phyloP scores from a whole-genome alignment of 2,888 invertebrate genomes.

The Erynnis tages region DNA sequence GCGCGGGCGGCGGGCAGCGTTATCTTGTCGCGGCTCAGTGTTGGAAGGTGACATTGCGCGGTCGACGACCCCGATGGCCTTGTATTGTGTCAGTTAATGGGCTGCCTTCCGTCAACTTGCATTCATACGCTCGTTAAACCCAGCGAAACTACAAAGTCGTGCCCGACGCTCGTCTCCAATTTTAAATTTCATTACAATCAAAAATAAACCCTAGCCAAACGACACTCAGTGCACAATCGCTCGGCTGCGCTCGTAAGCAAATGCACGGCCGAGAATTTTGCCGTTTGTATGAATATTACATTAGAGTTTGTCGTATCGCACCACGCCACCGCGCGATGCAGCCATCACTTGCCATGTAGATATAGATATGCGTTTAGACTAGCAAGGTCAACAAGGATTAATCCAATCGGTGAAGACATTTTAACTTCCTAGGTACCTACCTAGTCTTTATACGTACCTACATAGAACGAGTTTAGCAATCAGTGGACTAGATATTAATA shows the following conservation, averaged over 20 bases:
- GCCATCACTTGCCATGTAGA: not conserved
- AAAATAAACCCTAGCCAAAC: not conserved
- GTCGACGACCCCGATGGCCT: constrained; percentile 57
- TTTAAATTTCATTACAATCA: not conserved
- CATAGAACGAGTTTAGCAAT: no score
- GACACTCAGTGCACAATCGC: not conserved
- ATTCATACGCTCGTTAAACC: constrained; percentile 10
- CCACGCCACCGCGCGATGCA: not conserved
- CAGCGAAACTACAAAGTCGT: constrained; percentile 11
- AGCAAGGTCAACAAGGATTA: constrained; percentile 12
- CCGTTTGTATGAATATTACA: constrained; percentile 6
- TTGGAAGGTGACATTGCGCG: constrained; percentile 72
- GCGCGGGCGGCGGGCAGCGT: constrained; percentile 40
- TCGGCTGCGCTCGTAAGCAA: not conserved
- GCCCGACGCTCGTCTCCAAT: not conserved
- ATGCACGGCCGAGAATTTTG: not conserved
- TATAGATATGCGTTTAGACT: not conserved
- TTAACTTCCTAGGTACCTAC: not conserved
- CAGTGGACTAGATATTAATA: no score
- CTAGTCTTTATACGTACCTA: no score
- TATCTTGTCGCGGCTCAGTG: constrained; percentile 50
- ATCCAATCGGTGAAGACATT: constrained; percentile 1
- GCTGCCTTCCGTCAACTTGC: constrained; percentile 32
- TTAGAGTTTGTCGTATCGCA: constrained; percentile 4
- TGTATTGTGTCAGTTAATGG: constrained; percentile 44